These are phyloP conservation scores for Podarcis muralis DNA, from an alignment of 2,113 vertebrate species.

Conservation along the genomic window DNA sequence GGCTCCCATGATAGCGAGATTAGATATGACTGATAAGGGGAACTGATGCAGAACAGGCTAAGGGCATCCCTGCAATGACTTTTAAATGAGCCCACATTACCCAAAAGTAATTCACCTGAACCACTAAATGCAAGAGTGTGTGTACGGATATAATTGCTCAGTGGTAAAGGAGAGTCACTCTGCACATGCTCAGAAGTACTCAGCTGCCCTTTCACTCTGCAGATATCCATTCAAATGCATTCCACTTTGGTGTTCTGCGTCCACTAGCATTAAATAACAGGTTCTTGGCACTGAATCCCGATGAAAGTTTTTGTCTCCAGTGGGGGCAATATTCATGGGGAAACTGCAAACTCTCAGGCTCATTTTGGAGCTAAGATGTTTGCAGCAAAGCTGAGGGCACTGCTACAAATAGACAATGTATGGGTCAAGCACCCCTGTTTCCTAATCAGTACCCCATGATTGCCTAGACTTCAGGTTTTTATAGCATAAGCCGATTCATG, in stretches of 20 bases:
- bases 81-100: background rate
- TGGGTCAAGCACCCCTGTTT: background rate
- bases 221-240: background rate
- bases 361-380: background rate
- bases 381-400: background rate
- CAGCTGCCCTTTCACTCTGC: background rate
- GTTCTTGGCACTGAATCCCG: background rate
- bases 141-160: background rate
- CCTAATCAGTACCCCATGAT: background rate
- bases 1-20: conserved; percentile 47
- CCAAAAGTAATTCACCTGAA: background rate
- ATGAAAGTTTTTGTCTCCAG: background rate
- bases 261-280: background rate
- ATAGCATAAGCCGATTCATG: background rate
- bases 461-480: background rate
- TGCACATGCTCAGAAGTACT: background rate
- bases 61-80: background rate
- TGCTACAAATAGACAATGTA: background rate
- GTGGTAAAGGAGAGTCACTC: background rate
- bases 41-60: background rate
- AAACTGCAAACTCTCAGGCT: background rate
- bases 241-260: background rate
- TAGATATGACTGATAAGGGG: conserved; percentile 35
- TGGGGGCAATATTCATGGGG: background rate
- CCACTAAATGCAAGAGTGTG: background rate